Base-by-base conservation (phyloP, 2,113 vertebrate species). In the Scortum barcoo region DNA sequence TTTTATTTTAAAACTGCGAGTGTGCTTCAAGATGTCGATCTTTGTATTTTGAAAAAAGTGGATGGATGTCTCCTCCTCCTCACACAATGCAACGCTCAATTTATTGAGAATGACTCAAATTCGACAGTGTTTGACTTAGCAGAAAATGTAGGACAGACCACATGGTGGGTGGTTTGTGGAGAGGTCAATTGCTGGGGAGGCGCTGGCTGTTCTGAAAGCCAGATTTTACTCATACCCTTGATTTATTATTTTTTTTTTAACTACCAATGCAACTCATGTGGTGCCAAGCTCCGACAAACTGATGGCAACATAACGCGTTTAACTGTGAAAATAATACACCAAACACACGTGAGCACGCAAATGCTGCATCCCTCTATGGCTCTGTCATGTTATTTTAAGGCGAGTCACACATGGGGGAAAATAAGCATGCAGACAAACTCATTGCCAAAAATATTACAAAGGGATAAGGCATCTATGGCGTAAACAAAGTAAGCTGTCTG, bases 121-220 rank as follows among this genome's bases (percentile, higher is more conserved):
- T 84, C 33, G 40, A n/a, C 33, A 40, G 20, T 17, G 26, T 84
- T 78, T 38, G 26, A 51, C 69, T 36, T 3, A 14, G 66, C 26
- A 40, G 51, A 24, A 85, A 67, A 81, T 66, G n/a, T 66, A 50
- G 44, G 58, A 53, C 61, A 67, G 54, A 77, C 44, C 50, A 72
- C 67, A 61, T 42, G 0, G 19, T 76, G 72, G 19, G 58, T n/a
- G 61, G 67, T 14, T 57, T 72, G 58, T 33, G 30, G 12, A 61
- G 57, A 76, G 58, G 72, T 76, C 51, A 81, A 44, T n/a, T 51
- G 28, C 50, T 26, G 13, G 30, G 54, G 8, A 83, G 50, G 66
- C 22, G 50, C 44, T 78, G 65, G 53, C 72, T 77, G 26, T 51
- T 71, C 16, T 66, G 10, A 58, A 46, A 68, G 84, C 53, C 38